Conservation (phyloP, 2,888 invertebrate genomes). For the Blastobasis lacticolella region DNA sequence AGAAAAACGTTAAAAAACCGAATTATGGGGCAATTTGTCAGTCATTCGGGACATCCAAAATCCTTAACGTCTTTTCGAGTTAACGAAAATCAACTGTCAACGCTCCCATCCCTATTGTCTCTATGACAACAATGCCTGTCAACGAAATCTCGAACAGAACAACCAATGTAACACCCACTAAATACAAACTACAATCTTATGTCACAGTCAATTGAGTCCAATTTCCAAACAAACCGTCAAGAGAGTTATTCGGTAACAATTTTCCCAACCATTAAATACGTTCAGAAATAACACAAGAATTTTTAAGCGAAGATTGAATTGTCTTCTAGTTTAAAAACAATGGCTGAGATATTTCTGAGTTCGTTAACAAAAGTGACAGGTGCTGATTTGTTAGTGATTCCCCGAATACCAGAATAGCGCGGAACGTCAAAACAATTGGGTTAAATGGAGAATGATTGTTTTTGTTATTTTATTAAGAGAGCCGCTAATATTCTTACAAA, state of each 20-base stretch:
- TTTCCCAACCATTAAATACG: constrained; percentile 32
- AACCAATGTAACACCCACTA: constrained; percentile 9
- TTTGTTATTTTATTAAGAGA: constrained; percentile 34
- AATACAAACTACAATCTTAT: constrained; percentile 24
- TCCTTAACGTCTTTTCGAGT: constrained; percentile 40
- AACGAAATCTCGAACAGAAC: constrained; percentile 17
- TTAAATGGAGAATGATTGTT: constrained; percentile 36
- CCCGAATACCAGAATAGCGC: constrained; percentile 49
- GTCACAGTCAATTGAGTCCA: neutral
- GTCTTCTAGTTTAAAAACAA: constrained; percentile 56
- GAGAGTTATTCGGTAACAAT: constrained; percentile 32
- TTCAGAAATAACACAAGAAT: constrained; percentile 41
- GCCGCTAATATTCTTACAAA: constrained; percentile 46
- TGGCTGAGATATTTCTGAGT: constrained; percentile 47
- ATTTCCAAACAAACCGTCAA: constrained; percentile 4
- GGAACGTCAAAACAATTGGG: constrained; percentile 54
- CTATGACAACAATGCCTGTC: constrained; percentile 43
- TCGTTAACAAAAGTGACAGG: constrained; percentile 57
- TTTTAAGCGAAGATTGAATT: constrained; percentile 52
- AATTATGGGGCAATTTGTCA: constrained; percentile 53
- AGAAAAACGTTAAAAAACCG: constrained; percentile 26
- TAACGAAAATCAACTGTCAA: constrained; percentile 57
- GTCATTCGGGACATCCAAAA: constrained; percentile 44
- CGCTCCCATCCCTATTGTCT: constrained; percentile 53
- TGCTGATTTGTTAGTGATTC: constrained; percentile 61